Evolutionary conservation across 2,888 invertebrate genomes (phyloP).

Genomic region (Melanostoma scalare): DNA sequence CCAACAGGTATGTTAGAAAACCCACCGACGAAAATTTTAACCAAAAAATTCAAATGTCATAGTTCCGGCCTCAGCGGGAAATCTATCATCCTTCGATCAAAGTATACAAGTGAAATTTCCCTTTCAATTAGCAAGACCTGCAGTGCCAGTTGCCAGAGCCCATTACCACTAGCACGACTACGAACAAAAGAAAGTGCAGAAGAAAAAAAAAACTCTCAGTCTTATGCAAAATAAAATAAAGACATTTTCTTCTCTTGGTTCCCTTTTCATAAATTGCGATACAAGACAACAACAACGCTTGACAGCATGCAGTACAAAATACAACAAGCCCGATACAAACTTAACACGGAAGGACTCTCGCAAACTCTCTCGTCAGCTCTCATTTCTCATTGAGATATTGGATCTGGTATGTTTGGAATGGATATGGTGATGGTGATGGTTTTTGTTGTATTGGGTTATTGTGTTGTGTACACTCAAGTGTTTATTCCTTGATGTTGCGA

Average conservation of each 20-base stretch:
- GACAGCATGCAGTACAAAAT: conserved; percentile 61
- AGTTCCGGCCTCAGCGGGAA: too few species aligned
- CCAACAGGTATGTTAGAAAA: too few species aligned
- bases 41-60: too few species aligned
- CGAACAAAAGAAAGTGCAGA: conserved; percentile 41
- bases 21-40: too few species aligned
- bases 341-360: conserved; percentile 49
- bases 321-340: conserved; percentile 41
- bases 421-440: conserved; percentile 18
- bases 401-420: neutral
- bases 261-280: conserved; percentile 75
- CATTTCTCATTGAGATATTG: conserved; percentile 59
- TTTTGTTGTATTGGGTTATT: conserved; percentile 63
- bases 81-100: too few species aligned
- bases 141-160: conserved; percentile 7
- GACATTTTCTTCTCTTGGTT: conserved; percentile 2
- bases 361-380: conserved; percentile 75
- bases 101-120: conserved; percentile 40
- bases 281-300: conserved; percentile 77
- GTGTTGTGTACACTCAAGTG: conserved; percentile 71
- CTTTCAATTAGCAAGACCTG: conserved; percentile 32
- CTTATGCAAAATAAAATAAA: conserved; percentile 11
- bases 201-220: conserved; percentile 22
- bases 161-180: conserved; percentile 2
- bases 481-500: conserved; percentile 78